These are phyloP conservation scores for Sepioteuthis lessoniana DNA, from an alignment of 2,888 invertebrate genomes.

Conservation along the genomic window DNA sequence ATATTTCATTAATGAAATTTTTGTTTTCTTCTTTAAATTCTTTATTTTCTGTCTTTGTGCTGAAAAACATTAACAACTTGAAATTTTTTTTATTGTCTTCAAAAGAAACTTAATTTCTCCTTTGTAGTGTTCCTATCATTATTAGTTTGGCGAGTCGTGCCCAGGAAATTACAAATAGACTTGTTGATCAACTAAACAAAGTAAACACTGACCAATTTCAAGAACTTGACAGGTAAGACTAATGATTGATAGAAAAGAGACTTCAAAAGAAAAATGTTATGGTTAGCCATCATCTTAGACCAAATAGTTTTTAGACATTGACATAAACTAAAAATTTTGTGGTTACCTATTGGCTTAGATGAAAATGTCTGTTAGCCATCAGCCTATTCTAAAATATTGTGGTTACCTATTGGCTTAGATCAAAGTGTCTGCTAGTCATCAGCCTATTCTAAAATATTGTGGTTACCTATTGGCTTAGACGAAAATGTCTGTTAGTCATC, in stretches of 20 bases:
- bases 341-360: no score
- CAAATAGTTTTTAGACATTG: not conserved
- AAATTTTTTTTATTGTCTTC: not conserved
- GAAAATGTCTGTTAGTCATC: no score
- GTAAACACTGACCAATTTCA: conserved; percentile 34
- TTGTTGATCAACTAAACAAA: not conserved
- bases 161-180: not conserved
- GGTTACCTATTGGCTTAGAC: no score
- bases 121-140: not conserved
- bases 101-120: not conserved
- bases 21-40: not conserved
- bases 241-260: not conserved
- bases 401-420: no score
- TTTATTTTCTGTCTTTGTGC: not conserved
- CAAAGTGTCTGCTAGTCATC: no score
- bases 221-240: conserved; percentile 42
- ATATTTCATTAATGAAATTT: no score
- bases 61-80: not conserved
- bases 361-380: no score
- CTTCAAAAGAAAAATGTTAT: not conserved
- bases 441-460: no score
- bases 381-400: no score
- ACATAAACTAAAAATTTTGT: not conserved
- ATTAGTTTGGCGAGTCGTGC: not conserved
- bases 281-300: not conserved